phyloP scores from a whole-genome alignment of 2,797 vertebrate species.

The Microctenopoma lineatum region DNA sequence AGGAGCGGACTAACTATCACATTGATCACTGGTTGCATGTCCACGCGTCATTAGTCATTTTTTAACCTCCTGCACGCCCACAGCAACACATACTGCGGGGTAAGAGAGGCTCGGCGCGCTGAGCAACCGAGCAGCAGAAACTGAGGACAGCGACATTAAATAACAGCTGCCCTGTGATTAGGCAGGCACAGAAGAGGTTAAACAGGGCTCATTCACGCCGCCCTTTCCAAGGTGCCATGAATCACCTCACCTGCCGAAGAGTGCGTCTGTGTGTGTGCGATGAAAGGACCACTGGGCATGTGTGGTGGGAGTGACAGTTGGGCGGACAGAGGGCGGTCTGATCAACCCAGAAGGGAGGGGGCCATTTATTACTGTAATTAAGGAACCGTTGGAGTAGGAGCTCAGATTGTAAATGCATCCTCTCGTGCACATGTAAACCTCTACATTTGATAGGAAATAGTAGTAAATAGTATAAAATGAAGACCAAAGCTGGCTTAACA shows the following conservation, averaged over 20 bases:
- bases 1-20: not conserved
- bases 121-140: slow-evolving; percentile 22
- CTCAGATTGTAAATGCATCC: not conserved
- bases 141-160: slow-evolving; percentile 62
- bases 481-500: slow-evolving; percentile 11
- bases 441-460: slow-evolving; percentile 5
- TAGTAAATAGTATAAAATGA: not conserved
- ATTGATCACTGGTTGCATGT: not conserved
- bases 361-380: slow-evolving; percentile 76
- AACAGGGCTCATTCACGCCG: slow-evolving; percentile 60
- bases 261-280: slow-evolving; percentile 28
- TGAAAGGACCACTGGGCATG: slow-evolving; percentile 58
- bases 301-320: slow-evolving; percentile 71
- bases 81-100: not conserved
- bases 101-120: slow-evolving; percentile 2
- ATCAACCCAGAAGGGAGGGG: slow-evolving; percentile 61
- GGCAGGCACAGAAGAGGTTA: slow-evolving; percentile 64
- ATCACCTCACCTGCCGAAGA: slow-evolving; percentile 69
- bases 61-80: not conserved
- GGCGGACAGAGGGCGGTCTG: slow-evolving; percentile 65
- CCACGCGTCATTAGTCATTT: not conserved
- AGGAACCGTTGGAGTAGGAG: slow-evolving; percentile 37
- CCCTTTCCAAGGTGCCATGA: slow-evolving; percentile 67
- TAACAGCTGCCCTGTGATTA: slow-evolving; percentile 64
- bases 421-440: slow-evolving; percentile 2